A percentile compares a stretch with the other conserved stretches of the same genome.
phyloP scores from a whole-genome alignment of 2,797 vertebrate genomes.

The Falco rusticolus region DNA sequence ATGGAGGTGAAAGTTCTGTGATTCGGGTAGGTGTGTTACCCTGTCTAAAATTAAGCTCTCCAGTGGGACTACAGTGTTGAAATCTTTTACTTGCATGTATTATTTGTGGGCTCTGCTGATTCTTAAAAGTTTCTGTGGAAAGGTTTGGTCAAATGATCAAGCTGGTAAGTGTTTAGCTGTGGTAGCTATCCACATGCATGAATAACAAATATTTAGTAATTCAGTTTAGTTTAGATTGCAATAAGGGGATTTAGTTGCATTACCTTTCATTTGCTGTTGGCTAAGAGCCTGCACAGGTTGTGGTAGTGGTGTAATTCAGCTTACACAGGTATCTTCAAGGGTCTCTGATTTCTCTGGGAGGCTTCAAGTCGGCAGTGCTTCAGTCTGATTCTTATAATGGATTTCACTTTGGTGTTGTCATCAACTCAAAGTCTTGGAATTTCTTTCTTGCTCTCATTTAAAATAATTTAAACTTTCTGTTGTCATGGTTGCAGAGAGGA shows the following conservation, averaged over 20 bases:
- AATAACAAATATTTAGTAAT: constrained; percentile 10
- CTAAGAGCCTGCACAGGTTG: not conserved
- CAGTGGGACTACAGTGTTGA: not conserved
- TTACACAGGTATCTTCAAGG: not conserved
- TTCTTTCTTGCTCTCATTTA: not conserved
- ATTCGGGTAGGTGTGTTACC: not conserved
- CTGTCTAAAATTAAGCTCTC: not conserved
- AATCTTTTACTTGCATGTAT: not conserved
- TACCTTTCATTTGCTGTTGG: not conserved
- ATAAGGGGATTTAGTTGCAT: not conserved
- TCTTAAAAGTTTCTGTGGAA: not conserved
- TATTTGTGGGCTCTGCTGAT: not conserved
- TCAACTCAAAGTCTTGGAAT: not conserved
- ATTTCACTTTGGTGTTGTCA: not conserved
- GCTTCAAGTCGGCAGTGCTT: not conserved
- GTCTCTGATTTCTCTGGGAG: not conserved
- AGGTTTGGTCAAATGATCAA: not conserved
- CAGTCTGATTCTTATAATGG: not conserved
- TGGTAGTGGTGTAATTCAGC: not conserved
- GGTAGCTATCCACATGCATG: not conserved
- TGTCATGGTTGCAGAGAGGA: not conserved
- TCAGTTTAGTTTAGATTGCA: not conserved
- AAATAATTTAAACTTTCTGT: constrained; percentile 29
- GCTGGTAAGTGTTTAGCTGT: not conserved
- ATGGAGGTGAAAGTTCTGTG: not conserved